These are phyloP conservation scores for Lamproptera curius DNA, from an alignment of 2,888 invertebrate species.

Conservation along the genomic window DNA sequence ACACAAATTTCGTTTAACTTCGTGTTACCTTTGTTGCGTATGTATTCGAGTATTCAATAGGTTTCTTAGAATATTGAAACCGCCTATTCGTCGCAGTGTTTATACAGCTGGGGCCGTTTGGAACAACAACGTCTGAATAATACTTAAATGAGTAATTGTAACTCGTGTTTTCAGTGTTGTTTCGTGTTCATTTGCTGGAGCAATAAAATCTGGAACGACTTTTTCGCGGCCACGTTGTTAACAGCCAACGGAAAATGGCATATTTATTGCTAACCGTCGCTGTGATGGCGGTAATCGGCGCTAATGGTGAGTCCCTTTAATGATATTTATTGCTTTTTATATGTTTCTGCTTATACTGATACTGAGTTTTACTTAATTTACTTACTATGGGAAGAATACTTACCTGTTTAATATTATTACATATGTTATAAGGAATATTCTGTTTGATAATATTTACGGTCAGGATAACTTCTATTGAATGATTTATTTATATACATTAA, in stretches of 20 bases:
- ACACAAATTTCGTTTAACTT: not conserved
- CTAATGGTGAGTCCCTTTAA: slow-evolving; percentile 21
- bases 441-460: too few species aligned
- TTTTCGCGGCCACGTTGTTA: not conserved
- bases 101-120: slow-evolving; percentile 46
- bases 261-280: slow-evolving; percentile 6
- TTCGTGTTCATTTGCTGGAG: slow-evolving; percentile 34
- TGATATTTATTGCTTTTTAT: slow-evolving; percentile 10
- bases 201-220: slow-evolving; percentile 24
- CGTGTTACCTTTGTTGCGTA: slow-evolving; percentile 12
- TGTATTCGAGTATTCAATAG: slow-evolving; percentile 24
- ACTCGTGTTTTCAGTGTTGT: slow-evolving; percentile 42
- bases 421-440: too few species aligned
- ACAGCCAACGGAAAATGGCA: slow-evolving; percentile 14
- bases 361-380: not conserved
- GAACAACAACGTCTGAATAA: slow-evolving; percentile 45
- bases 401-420: too few species aligned
- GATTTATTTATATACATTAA: too few species aligned
- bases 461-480: too few species aligned
- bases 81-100: slow-evolving; percentile 50
- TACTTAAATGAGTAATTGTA: slow-evolving; percentile 50
- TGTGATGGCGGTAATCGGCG: slow-evolving; percentile 5
- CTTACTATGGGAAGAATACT: too few species aligned
- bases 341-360: not conserved
- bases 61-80: slow-evolving; percentile 34